Percentiles rank a stretch among this genome's conserved stretches.
phyloP scores from a whole-genome alignment of 2,888 invertebrate species.

The Calameuta idolon region DNA sequence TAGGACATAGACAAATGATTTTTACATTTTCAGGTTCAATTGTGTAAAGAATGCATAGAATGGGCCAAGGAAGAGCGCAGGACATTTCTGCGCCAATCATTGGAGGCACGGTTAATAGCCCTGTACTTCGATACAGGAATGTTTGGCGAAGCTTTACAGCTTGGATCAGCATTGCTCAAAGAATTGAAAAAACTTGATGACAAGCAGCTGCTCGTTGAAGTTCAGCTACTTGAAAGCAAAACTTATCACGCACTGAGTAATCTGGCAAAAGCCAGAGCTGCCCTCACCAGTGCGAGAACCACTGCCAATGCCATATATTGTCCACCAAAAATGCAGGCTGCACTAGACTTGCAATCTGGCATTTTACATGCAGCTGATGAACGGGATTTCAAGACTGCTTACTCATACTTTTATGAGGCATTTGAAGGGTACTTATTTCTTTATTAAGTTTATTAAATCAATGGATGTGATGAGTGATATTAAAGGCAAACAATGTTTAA shows the following conservation, averaged over 20 bases:
- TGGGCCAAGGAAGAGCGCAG: conserved; percentile 99
- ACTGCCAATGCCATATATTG: conserved; percentile 99
- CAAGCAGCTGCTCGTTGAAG: conserved; percentile 98
- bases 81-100: conserved; percentile 94
- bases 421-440: conserved; percentile 87
- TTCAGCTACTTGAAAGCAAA: conserved; percentile 97
- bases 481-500: not conserved
- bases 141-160: conserved; percentile 86
- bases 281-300: conserved; percentile 97
- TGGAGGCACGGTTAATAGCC: conserved; percentile 95
- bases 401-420: conserved; percentile 99
- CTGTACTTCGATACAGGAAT: conserved; percentile 93
- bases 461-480: not conserved
- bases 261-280: conserved; percentile 95
- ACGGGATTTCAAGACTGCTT: conserved; percentile 99
- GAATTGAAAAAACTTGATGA: conserved; percentile 99
- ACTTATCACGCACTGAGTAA: conserved; percentile 98
- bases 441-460: not conserved
- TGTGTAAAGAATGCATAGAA: conserved; percentile 98
- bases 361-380: conserved; percentile 99
- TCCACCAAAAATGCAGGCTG: conserved; percentile 98
- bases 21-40: conserved; percentile 71
- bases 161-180: conserved; percentile 88
- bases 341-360: conserved; percentile 96
- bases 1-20: not conserved